phyloP scores from a whole-genome alignment of 2,797 vertebrate species.

The Dryobates pubescens region DNA sequence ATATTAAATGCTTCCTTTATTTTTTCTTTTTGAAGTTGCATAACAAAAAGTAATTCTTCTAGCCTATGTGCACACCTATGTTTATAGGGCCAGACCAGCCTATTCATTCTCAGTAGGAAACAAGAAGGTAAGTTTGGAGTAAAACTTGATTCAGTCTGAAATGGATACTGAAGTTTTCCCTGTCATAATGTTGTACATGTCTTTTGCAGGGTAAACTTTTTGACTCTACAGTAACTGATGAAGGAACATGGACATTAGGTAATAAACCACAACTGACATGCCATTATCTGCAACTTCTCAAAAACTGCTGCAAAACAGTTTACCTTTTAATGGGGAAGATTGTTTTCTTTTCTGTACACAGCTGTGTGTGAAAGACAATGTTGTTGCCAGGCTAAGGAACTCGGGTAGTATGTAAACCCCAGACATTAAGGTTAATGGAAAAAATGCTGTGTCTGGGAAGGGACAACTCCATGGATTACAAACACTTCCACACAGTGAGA shows the following conservation, averaged over 20 bases:
- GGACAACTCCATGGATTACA: fast-evolving
- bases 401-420: background rate
- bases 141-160: background rate
- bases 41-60: background rate
- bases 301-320: background rate
- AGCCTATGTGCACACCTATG: fast-evolving
- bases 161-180: background rate
- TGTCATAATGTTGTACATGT: background rate
- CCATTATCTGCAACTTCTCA: background rate
- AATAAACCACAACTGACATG: conserved; percentile 13
- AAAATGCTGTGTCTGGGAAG: background rate
- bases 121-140: background rate
- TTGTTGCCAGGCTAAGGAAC: background rate
- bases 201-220: conserved; percentile 90
- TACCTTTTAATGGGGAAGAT: background rate
- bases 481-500: background rate
- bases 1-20: background rate
- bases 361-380: background rate
- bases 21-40: fast-evolving
- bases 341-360: background rate
- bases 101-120: background rate
- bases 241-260: conserved; percentile 97
- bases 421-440: background rate
- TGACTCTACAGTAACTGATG: conserved; percentile 90
- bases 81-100: background rate